Percentiles rank a stretch among this genome's conserved stretches.
phyloP scores from a whole-genome alignment of 2,113 vertebrate genomes.

The Machaerirhynchus nigripectus region DNA sequence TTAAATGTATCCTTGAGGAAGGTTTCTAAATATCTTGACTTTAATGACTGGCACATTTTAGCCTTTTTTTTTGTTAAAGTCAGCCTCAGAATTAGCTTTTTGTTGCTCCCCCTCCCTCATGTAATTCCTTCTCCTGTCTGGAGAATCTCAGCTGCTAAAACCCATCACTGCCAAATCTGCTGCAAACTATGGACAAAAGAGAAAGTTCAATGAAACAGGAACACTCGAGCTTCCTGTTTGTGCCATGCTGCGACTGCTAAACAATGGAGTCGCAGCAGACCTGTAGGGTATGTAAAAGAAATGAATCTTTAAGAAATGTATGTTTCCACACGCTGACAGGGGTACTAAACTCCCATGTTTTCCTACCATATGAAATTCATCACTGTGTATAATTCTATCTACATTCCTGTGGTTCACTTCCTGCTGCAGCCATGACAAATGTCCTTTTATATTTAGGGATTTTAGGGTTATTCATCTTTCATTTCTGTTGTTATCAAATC shows the following conservation, averaged over 20 bases:
- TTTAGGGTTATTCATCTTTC: constrained; percentile 60
- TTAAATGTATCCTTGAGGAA: not conserved
- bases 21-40: not conserved
- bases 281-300: not conserved
- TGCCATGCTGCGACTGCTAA: not conserved
- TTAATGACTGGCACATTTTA: not conserved
- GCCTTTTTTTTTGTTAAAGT: not conserved
- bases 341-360: not conserved
- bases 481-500: constrained; percentile 65
- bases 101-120: not conserved
- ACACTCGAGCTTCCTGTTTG: not conserved
- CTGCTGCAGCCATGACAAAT: constrained; percentile 44
- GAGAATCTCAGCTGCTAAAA: not conserved
- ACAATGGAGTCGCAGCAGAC: not conserved
- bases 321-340: not conserved
- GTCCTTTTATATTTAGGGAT: constrained; percentile 34
- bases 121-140: not conserved
- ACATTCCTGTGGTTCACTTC: constrained; percentile 4
- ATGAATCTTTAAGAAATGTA: not conserved
- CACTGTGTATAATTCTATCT: not conserved
- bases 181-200: not conserved
- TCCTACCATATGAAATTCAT: not conserved
- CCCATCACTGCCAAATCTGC: not conserved
- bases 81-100: not conserved
- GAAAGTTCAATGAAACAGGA: not conserved